Evolutionary conservation across 2,888 invertebrate species (phyloP).

Genomic region (Rotaria magnacalcarata): DNA sequence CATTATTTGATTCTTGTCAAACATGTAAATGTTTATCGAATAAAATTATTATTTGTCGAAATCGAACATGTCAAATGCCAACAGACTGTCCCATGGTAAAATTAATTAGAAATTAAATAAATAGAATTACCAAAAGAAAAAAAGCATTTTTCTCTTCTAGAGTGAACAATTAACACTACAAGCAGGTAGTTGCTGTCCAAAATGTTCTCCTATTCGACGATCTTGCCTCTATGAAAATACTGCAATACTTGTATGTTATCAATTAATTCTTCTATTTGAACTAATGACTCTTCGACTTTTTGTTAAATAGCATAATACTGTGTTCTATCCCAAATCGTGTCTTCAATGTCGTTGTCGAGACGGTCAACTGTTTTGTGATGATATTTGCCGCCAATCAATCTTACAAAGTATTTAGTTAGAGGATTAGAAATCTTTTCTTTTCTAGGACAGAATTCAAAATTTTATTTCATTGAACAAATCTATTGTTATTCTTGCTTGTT

Average conservation of each 20-base stretch:
- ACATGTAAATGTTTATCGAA: conserved; percentile 33
- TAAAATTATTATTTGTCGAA: conserved; percentile 25
- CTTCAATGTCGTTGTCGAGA: conserved; percentile 9
- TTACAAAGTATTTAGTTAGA: not conserved
- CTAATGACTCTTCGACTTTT: not conserved
- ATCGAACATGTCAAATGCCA: conserved; percentile 24
- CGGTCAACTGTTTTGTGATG: conserved; percentile 32
- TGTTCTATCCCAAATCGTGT: conserved; percentile 16
- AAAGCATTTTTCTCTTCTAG: not conserved
- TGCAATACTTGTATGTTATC: not conserved
- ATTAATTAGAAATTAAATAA: not conserved
- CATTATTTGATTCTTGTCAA: conserved; percentile 1
- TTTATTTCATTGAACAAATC: no score
- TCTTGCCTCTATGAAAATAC: conserved; percentile 11
- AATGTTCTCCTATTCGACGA: not conserved
- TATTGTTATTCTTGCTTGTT: no score
- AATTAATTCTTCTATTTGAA: not conserved
- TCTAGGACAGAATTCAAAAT: no score
- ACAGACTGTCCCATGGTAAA: conserved; percentile 32
- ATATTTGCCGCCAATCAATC: not conserved
- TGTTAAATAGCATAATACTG: not conserved
- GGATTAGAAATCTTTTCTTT: not conserved
- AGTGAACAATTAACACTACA: conserved; percentile 15
- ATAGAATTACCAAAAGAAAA: no score
- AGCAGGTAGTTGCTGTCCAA: not conserved